These are phyloP conservation scores for Luehdorfia chinensis DNA, from an alignment of 1,140 invertebrate species.

Conservation along the genomic window DNA sequence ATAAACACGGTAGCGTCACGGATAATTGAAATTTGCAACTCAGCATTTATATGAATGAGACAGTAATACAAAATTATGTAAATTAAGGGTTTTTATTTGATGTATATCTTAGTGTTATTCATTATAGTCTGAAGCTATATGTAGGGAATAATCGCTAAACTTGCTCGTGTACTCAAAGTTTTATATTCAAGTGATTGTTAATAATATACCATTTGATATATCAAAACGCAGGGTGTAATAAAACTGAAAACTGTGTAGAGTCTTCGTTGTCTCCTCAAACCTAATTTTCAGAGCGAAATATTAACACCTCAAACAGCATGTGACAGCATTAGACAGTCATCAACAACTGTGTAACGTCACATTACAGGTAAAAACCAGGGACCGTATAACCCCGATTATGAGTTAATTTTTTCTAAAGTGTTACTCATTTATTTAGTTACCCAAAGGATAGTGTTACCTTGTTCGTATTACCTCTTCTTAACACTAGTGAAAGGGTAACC, in stretches of 20 bases:
- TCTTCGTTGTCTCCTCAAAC: not conserved
- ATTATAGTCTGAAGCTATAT: not conserved
- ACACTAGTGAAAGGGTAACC: no score
- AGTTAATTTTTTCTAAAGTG: no score
- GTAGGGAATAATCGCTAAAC: not conserved
- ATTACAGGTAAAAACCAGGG: no score
- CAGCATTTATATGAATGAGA: constrained; percentile 66
- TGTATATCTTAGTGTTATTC: not conserved
- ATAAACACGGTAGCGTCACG: not conserved
- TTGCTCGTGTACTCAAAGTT: not conserved
- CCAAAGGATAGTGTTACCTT: no score
- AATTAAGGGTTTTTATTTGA: not conserved
- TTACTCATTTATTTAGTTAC: no score
- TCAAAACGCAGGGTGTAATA: constrained; percentile 17
- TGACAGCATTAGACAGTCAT: no score
- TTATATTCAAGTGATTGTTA: constrained; percentile 16
- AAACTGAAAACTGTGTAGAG: not conserved
- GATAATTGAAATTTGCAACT: constrained; percentile 24
- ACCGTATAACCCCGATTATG: no score
- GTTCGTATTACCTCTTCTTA: no score
- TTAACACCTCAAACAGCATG: no score
- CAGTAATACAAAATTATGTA: constrained; percentile 34
- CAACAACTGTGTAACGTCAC: no score
- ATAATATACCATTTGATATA: constrained; percentile 28
- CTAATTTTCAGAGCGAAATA: constrained; percentile 9